Base-by-base conservation (phyloP, 2,797 vertebrate genomes). In the Hephaestus fuliginosus region DNA sequence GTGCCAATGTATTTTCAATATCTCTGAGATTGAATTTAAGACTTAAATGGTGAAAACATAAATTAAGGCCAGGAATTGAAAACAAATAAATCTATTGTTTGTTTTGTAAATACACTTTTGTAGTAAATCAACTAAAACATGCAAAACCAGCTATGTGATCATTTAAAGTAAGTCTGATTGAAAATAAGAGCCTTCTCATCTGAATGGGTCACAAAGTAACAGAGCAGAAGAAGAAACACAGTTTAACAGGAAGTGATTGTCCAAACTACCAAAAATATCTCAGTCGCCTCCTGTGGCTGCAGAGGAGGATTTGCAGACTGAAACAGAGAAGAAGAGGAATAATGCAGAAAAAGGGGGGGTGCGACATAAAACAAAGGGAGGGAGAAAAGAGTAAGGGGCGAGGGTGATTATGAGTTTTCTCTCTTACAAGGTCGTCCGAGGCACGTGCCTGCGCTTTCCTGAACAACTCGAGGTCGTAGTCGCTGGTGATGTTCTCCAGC, bases 391-490 rank as follows among this genome's bases (percentile, higher is more conserved):
- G 56, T 25, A 86, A 80, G 58, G 63, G 85, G 76, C 84, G 86
- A 85, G 85, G 88, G 61, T 87, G 90, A 77, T 20, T 92, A 94
- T 95, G 93, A 92, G 90, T 86, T 92, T 93, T 95, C 95, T 96
- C 94, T 95, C 97, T 97, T 96, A 98, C 98, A 97, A 99, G 95
- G 95, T 98, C 97, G 78, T 99, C 97, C 41, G 97, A 98, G 8
- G 98, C 97, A 87, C 98, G 95, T 83, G 98, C 98, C 94, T 99
- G 98, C 0, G 98, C 98, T 96, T 98, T 97, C 85, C 98, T 96
- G 95, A 99, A 99, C 85, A 99, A 96, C 95, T 99, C 98, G 28
- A 99, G 95, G 94, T 99, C 98, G 67, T 98, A 99, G 90, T 99
- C 98, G 22, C 97, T 98, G 25, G 98, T 99, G 95, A 99, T 96